Evolutionary conservation across 2,797 vertebrate genomes (phyloP).

Genomic region (Artibeus lituratus): DNA sequence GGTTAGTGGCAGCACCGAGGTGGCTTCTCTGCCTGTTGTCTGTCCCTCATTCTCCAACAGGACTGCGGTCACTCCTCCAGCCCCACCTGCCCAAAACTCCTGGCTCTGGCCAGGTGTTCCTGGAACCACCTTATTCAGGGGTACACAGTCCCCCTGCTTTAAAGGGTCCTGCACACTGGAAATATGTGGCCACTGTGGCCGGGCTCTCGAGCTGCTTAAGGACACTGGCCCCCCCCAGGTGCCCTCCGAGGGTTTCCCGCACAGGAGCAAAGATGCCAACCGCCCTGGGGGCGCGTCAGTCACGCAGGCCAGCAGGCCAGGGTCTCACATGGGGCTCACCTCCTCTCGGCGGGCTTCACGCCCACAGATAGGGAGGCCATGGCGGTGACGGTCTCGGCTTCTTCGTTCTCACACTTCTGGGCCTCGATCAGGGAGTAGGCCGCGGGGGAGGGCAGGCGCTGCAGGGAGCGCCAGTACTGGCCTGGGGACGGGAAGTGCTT

Average conservation of each 20-base stretch:
- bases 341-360: conserved; percentile 91
- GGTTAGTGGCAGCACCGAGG: background rate
- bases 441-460: conserved; percentile 87
- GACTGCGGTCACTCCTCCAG: too few species aligned
- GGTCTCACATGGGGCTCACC: conserved; percentile 79
- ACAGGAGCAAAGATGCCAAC: fast-evolving
- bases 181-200: background rate
- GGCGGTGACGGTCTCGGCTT: conserved; percentile 95
- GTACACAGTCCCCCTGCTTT: background rate
- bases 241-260: background rate
- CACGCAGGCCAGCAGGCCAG: fast-evolving
- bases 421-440: conserved; percentile 92
- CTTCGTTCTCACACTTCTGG: conserved; percentile 91
- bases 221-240: background rate
- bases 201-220: background rate
- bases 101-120: background rate
- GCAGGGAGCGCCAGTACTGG: conserved; percentile 95
- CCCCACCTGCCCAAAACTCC: background rate
- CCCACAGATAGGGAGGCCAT: conserved; percentile 97
- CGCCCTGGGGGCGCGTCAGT: fast-evolving
- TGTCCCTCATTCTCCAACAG: background rate
- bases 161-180: background rate
- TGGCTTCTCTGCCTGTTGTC: background rate
- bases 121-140: background rate
- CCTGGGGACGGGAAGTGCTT: conserved; percentile 76